A percentile compares a stretch with the other conserved stretches of the same genome.
Conservation (phyloP, 2,113 vertebrate species). For the Ammodytes dubius region DNA sequence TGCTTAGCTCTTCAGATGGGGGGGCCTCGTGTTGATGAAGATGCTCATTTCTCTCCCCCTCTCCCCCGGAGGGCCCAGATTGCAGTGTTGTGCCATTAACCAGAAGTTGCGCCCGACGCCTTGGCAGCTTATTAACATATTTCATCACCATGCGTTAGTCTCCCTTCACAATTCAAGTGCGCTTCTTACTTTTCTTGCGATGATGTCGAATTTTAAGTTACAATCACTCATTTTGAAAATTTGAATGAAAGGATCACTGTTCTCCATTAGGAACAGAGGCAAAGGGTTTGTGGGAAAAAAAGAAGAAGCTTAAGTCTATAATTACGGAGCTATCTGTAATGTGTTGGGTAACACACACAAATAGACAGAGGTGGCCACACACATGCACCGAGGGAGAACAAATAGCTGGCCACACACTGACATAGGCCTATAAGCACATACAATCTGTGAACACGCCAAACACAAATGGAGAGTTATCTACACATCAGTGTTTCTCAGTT, state of each 20-base stretch:
- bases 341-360: slow-evolving; percentile 39
- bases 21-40: slow-evolving; percentile 76
- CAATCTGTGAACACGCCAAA: slow-evolving; percentile 33
- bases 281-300: neutral
- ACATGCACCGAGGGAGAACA: slow-evolving; percentile 42
- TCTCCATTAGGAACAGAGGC: slow-evolving; percentile 47
- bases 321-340: slow-evolving; percentile 38
- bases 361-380: slow-evolving; percentile 47
- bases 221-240: slow-evolving; percentile 66
- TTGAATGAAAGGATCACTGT: slow-evolving; percentile 50
- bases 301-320: neutral
- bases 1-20: slow-evolving; percentile 41
- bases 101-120: slow-evolving; percentile 75
- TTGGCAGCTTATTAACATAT: slow-evolving; percentile 84
- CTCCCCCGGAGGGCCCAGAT: slow-evolving; percentile 80
- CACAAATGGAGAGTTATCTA: neutral
- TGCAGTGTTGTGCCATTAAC: slow-evolving; percentile 83
- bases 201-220: slow-evolving; percentile 56
- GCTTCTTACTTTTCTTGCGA: slow-evolving; percentile 37
- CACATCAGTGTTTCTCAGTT: slow-evolving; percentile 4
- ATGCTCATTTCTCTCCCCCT: slow-evolving; percentile 78
- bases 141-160: slow-evolving; percentile 69
- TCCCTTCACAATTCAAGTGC: slow-evolving; percentile 58
- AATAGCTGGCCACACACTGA: slow-evolving; percentile 52
- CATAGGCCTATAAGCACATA: slow-evolving; percentile 25